Evolutionary conservation across 2,888 invertebrate genomes (phyloP).

Genomic region (Metopia argyrocephala): DNA sequence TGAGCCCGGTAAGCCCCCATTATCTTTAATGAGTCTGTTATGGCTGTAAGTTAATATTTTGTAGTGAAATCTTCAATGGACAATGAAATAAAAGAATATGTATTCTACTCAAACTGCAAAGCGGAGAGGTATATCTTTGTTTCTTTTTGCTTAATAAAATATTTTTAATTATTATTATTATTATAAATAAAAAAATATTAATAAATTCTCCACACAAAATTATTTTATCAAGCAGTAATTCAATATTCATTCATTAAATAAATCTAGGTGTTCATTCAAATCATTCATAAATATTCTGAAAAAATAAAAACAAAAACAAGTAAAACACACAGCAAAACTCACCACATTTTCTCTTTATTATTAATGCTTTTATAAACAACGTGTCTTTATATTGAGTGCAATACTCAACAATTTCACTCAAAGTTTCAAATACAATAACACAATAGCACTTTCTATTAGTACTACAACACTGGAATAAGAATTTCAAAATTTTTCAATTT

Average conservation of each 20-base stretch:
- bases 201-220: too few relatives aligned
- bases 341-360: slow-evolving; percentile 52
- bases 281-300: slow-evolving; percentile 49
- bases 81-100: too few relatives aligned
- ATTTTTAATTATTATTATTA: too few relatives aligned
- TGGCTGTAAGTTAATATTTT: slow-evolving; percentile 78
- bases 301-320: not conserved
- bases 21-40: slow-evolving; percentile 73
- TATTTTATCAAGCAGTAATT: too few relatives aligned
- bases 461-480: not conserved
- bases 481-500: slow-evolving; percentile 51
- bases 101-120: too few relatives aligned
- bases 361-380: slow-evolving; percentile 55
- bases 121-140: too few relatives aligned
- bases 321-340: too few relatives aligned
- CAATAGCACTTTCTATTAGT: slow-evolving; percentile 17
- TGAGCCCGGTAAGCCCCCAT: slow-evolving; percentile 85
- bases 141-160: too few relatives aligned
- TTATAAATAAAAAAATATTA: too few relatives aligned
- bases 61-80: too few relatives aligned
- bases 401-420: slow-evolving; percentile 18
- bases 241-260: slow-evolving; percentile 31
- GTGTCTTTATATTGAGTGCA: slow-evolving; percentile 51
- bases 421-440: not conserved
- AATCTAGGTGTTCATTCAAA: slow-evolving; percentile 4